Conservation (phyloP, 1,140 invertebrate species). For the Lanistes nyassanus region DNA sequence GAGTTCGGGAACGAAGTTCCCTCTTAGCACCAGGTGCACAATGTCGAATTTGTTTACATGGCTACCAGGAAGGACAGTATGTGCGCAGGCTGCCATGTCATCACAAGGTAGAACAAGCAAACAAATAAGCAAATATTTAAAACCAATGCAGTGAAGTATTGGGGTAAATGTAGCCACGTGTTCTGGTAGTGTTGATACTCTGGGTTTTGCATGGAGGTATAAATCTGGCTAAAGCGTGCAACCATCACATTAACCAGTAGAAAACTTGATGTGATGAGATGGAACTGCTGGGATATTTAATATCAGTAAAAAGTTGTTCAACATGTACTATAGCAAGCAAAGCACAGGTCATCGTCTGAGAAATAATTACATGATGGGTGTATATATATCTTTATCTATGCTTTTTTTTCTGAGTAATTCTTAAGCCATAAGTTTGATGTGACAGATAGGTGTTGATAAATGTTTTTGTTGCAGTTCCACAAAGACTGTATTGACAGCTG, state of each 20-base stretch:
- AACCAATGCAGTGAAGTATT: too few relatives aligned
- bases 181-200: too few relatives aligned
- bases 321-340: too few relatives aligned
- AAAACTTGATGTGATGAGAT: too few relatives aligned
- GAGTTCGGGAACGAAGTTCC: conserved; percentile 49
- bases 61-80: conserved; percentile 54
- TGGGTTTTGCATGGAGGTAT: too few relatives aligned
- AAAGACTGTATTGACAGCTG: conserved; percentile 65
- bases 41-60: conserved; percentile 62
- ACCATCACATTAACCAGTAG: too few relatives aligned
- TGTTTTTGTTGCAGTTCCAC: conserved; percentile 54
- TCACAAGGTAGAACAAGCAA: conserved; percentile 56
- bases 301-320: too few relatives aligned
- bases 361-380: neutral
- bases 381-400: neutral
- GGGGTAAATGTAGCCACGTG: too few relatives aligned
- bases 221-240: too few relatives aligned
- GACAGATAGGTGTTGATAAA: neutral
- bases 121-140: too few relatives aligned
- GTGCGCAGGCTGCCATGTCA: conserved; percentile 64
- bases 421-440: neutral
- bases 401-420: neutral
- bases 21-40: conserved; percentile 60
- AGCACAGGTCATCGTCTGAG: too few relatives aligned
- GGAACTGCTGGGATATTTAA: too few relatives aligned